These are phyloP conservation scores for Ceratothoa steindachneri DNA, from an alignment of 2,888 invertebrate species.

Conservation along the genomic window DNA sequence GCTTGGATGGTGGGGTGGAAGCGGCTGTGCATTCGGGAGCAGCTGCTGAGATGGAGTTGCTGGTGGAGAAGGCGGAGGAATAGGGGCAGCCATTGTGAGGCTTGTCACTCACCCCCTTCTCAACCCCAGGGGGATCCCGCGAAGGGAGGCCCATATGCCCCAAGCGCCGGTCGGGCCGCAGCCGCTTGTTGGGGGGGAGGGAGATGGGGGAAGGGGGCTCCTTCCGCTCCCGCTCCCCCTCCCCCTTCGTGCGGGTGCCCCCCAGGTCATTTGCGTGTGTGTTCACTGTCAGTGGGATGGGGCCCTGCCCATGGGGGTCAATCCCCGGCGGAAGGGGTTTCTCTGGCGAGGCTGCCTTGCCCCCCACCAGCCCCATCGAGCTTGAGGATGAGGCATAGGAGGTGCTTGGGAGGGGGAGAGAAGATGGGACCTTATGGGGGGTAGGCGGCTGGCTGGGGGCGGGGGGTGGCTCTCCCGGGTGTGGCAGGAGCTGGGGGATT, in stretches of 20 bases:
- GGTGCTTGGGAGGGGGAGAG: conserved; percentile 1
- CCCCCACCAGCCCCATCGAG: neutral
- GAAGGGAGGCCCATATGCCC: neutral
- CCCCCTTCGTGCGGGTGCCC: neutral
- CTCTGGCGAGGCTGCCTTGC: conserved; percentile 3
- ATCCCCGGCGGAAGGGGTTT: neutral
- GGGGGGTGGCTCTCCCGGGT: conserved; percentile 21
- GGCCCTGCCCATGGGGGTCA: neutral
- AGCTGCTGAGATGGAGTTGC: neutral
- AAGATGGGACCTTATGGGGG: neutral
- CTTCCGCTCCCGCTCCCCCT: neutral
- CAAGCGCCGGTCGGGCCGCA: neutral
- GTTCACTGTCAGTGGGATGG: conserved; percentile 22
- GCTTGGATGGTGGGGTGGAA: neutral
- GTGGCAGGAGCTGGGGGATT: conserved; percentile 38
- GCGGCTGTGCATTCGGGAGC: too few species aligned
- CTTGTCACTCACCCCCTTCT: neutral
- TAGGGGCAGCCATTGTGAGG: conserved; percentile 1
- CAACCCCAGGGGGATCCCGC: neutral
- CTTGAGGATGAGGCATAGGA: neutral
- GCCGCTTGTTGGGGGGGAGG: conserved; percentile 12
- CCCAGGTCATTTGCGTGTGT: conserved; percentile 12
- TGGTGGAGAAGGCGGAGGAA: neutral
- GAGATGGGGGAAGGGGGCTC: conserved; percentile 11
- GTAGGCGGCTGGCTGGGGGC: conserved; percentile 2